Conservation (phyloP, 2,888 invertebrate species). For the Nasonia oneida region DNA sequence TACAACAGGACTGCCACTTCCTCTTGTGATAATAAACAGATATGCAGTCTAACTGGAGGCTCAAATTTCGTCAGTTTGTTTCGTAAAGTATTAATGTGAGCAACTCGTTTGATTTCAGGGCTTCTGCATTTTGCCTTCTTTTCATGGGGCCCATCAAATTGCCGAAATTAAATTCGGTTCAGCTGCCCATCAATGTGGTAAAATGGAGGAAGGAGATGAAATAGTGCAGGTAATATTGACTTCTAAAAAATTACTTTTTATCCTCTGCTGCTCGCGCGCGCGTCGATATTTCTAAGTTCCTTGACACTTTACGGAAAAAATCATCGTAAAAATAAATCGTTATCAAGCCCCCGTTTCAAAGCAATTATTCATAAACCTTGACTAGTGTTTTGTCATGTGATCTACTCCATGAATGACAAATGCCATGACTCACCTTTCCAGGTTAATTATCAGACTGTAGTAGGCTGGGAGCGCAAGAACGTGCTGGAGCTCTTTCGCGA, state of each 20-base stretch:
- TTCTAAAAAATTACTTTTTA: neutral
- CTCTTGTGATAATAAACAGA: constrained; percentile 55
- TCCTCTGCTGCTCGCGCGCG: neutral
- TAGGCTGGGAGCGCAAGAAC: constrained; percentile 91
- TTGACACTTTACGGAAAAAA: neutral
- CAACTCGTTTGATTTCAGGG: constrained; percentile 82
- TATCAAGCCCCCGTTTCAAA: constrained; percentile 32
- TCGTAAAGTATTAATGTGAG: constrained; percentile 2
- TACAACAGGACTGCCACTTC: constrained; percentile 47
- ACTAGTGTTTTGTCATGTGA: constrained; percentile 47
- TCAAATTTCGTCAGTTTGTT: constrained; percentile 37
- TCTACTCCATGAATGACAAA: constrained; percentile 53
- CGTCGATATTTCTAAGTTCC: neutral
- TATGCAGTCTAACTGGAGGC: constrained; percentile 29
- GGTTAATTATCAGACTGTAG: constrained; percentile 87
- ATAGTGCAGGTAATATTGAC: constrained; percentile 89
- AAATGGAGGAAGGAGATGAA: constrained; percentile 97
- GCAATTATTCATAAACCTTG: constrained; percentile 48
- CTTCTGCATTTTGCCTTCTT: constrained; percentile 92
- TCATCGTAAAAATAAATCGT: constrained; percentile 1
- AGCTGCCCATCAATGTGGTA: constrained; percentile 94
- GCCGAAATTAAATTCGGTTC: constrained; percentile 94
- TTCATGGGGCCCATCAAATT: constrained; percentile 89
- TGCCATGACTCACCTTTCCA: constrained; percentile 70
- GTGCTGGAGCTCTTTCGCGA: constrained; percentile 87